Base-by-base conservation (phyloP, 2,797 vertebrate genomes). In the Brachyalestes nurse region DNA sequence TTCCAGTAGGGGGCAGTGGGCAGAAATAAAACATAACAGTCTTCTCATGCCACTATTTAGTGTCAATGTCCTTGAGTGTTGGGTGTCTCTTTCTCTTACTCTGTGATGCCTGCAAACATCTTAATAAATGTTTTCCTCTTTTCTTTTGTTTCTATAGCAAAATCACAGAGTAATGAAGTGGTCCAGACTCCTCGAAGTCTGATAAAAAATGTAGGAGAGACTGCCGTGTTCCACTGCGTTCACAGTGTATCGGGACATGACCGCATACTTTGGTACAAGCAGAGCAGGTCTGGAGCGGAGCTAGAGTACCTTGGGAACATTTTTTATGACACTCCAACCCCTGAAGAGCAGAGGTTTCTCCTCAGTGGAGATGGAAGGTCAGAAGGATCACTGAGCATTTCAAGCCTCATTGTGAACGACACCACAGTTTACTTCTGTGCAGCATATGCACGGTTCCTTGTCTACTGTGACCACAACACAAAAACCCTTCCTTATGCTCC, bases 181-280 rank as follows among this genome's bases (percentile, higher is more conserved):
- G 23, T 75, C 38, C 77, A 82, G 60, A 34, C 23, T 64, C 74
- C 74, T 23, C 8, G 0, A 51, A 6, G 28, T 64, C 6, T 76
- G 1, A 28, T 76, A 0, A 28, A 51, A 51, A 0, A n/a, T 3
- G 19, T 6, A 49, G 60, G 74, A 65, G 74, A 64, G 17, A 19
- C 6, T 17, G 74, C 21, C 2, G 60, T 42, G 58, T 38, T 75
- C 14, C 21, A 12, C n/a, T 76, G 74, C 19, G 23, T 16, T 2
- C 42, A 76, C 23, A 28, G 2, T 13, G 17, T 62, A 10, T 1
- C 73, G 13, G 23, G 4, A 21, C 6, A 8, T 1, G 73, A 75
- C 42, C 73, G 60, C 7, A 23, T 75, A 5, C 82, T 89, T 16
- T 93, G 91, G 90, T 92, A 91, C 80, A 88, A 88, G 65, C 88